Conservation (phyloP, 1,140 invertebrate genomes). For the Nomia melanderi region DNA sequence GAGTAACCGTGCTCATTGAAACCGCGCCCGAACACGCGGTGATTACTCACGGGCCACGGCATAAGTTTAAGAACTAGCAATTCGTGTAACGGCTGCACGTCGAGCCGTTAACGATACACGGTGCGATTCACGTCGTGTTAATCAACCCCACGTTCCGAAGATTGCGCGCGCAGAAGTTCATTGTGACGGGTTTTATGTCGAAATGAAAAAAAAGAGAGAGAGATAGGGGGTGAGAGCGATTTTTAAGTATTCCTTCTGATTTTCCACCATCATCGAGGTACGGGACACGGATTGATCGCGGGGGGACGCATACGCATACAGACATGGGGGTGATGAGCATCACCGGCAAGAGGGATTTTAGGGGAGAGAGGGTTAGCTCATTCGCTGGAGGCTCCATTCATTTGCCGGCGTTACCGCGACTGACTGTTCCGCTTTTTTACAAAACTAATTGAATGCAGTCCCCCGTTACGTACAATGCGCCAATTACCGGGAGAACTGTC, state of each 20-base stretch:
- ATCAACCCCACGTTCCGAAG: not conserved
- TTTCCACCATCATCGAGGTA: not conserved
- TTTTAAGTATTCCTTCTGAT: conserved; percentile 24
- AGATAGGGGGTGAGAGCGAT: not conserved
- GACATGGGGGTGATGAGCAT: conserved; percentile 6
- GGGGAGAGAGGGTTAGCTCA: conserved; percentile 4
- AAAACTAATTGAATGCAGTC: conserved; percentile 71
- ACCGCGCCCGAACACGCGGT: no score
- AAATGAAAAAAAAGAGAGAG: not conserved
- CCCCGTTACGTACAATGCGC: conserved; percentile 61
- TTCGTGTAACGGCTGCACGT: not conserved
- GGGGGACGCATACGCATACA: no score
- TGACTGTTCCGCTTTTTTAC: conserved; percentile 64
- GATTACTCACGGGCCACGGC: no score
- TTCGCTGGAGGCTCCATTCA: conserved; percentile 54
- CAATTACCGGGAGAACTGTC: conserved; percentile 68
- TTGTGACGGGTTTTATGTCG: no score
- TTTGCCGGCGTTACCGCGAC: conserved; percentile 63
- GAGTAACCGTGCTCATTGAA: no score
- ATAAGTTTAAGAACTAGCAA: no score
- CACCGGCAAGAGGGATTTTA: conserved; percentile 25
- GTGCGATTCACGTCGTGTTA: not conserved
- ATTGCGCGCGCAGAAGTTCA: no score
- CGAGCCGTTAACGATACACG: not conserved
- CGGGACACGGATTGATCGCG: conserved; percentile 37